Percentiles rank a stretch among this genome's conserved stretches.
phyloP scores from a whole-genome alignment of 2,113 vertebrate species.

The Dipodomys spectabilis region DNA sequence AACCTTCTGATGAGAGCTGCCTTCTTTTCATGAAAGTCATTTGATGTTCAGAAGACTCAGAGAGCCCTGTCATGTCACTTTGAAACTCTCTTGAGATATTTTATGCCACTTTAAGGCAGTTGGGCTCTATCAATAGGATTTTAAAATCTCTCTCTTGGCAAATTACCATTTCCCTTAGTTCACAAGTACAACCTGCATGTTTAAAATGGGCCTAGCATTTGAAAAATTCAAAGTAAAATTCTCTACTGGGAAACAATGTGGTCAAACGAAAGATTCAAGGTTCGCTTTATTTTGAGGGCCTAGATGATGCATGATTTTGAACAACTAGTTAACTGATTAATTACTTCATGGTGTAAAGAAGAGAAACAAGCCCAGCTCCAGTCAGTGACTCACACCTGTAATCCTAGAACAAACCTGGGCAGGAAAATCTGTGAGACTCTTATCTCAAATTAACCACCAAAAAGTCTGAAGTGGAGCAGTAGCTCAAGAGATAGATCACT shows the following conservation, averaged over 20 bases:
- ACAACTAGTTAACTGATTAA: conserved; percentile 36
- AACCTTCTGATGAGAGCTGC: conserved; percentile 40
- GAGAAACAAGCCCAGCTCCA: neutral
- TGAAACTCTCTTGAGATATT: conserved; percentile 61
- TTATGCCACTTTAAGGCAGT: conserved; percentile 51
- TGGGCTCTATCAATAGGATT: conserved; percentile 48
- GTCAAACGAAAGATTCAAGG: conserved; percentile 8
- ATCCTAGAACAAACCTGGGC: no score
- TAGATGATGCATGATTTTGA: neutral
- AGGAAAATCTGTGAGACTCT: no score
- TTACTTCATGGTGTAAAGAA: neutral
- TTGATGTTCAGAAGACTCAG: conserved; percentile 62
- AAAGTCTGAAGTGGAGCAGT: no score
- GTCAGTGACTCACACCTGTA: no score
- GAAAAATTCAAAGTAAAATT: conserved; percentile 46
- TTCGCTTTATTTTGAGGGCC: neutral
- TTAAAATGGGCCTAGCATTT: conserved; percentile 35
- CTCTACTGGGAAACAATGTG: neutral
- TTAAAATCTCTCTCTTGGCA: conserved; percentile 33
- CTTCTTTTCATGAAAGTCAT: conserved; percentile 24
- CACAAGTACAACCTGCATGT: conserved; percentile 18
- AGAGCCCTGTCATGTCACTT: conserved; percentile 57
- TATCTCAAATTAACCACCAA: no score
- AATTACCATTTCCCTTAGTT: conserved; percentile 51
- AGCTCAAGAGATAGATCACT: no score